Evolutionary conservation across 1,140 invertebrate species (phyloP).

Genomic region (Eumeta japonica): DNA sequence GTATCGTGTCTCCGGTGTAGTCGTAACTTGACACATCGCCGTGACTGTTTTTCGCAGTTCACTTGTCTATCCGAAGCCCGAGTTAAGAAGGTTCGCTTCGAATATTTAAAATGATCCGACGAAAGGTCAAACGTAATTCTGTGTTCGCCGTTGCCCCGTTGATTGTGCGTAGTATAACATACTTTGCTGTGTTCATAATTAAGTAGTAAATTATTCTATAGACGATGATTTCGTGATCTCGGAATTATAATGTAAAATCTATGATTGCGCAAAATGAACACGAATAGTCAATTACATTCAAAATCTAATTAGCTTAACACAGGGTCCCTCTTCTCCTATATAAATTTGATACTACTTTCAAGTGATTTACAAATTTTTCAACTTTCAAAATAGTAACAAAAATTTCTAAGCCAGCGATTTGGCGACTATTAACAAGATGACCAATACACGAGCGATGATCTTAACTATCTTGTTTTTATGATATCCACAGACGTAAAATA

Average conservation of each 20-base stretch:
- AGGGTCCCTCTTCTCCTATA: neutral
- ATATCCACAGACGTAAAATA: too few relatives aligned
- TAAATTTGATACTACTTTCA: conserved; percentile 10
- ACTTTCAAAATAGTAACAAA: conserved; percentile 1
- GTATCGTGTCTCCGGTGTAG: too few relatives aligned
- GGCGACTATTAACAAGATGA: too few relatives aligned
- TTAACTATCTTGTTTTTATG: too few relatives aligned
- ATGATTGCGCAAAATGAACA: too few relatives aligned
- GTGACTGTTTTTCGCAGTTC: neutral
- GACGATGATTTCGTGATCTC: neutral
- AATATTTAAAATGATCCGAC: conserved; percentile 3
- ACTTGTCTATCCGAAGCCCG: neutral
- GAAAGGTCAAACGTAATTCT: conserved; percentile 4
- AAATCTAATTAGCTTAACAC: too few relatives aligned
- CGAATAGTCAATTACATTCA: conserved; percentile 1
- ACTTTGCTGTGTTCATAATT: conserved; percentile 18
- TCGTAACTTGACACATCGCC: conserved; percentile 4
- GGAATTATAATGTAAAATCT: too few relatives aligned
- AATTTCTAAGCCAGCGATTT: too few relatives aligned
- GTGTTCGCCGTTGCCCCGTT: too few relatives aligned
- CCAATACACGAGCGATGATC: too few relatives aligned
- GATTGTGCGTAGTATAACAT: too few relatives aligned
- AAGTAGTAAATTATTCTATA: conserved; percentile 3
- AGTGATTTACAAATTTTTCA: conserved; percentile 9
- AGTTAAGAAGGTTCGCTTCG: neutral